Evolutionary conservation across 2,113 vertebrate genomes (phyloP).

Genomic region (Laterallus jamaicensis): DNA sequence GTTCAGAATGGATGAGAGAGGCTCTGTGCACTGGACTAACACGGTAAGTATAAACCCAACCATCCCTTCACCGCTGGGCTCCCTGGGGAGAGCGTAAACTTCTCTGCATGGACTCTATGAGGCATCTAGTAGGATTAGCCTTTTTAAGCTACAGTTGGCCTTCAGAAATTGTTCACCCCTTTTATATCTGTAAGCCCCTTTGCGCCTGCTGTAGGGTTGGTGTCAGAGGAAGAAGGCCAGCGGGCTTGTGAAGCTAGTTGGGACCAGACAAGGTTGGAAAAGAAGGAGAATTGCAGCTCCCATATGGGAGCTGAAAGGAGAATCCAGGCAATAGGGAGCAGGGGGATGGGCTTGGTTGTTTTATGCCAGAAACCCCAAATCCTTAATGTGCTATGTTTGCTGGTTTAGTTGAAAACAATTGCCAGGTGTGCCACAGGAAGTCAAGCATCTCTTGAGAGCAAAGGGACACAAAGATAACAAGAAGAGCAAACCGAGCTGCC

Average conservation of each 20-base stretch:
- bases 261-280: background rate
- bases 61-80: fast-evolving
- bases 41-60: background rate
- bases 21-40: background rate
- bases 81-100: background rate
- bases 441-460: background rate
- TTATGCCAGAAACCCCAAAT: background rate
- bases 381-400: background rate
- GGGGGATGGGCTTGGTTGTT: background rate
- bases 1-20: background rate
- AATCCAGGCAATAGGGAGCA: background rate
- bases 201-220: background rate
- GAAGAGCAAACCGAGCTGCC: background rate
- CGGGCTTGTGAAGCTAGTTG: background rate
- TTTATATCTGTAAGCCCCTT: background rate
- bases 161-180: background rate
- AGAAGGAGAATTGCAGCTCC: background rate
- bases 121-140: background rate
- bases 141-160: background rate
- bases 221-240: background rate
- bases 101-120: background rate
- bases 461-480: background rate
- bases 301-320: background rate
- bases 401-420: background rate
- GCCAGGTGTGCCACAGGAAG: background rate